Conservation (phyloP, 1,140 invertebrate species). For the Drosophila funebris region DNA sequence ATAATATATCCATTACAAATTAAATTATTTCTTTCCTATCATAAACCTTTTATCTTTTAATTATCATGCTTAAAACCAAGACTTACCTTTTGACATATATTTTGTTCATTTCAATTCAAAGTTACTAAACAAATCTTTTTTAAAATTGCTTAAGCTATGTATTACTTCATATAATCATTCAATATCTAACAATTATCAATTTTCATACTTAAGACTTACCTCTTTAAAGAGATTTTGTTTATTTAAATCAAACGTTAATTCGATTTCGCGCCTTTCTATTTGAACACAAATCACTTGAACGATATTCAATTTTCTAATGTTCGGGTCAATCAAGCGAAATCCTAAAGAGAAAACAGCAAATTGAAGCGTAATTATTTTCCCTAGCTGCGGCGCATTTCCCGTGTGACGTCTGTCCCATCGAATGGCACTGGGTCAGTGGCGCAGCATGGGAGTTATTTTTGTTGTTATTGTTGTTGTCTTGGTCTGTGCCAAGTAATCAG, state of each 20-base stretch:
- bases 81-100: no score
- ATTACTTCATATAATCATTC: neutral
- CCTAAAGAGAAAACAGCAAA: slow-evolving; percentile 64
- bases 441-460: slow-evolving; percentile 56
- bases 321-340: slow-evolving; percentile 62
- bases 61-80: no score
- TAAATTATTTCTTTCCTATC: no score
- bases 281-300: slow-evolving; percentile 26
- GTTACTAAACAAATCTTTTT: no score
- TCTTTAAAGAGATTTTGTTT: neutral
- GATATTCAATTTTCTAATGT: slow-evolving; percentile 20
- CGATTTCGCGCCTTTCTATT: slow-evolving; percentile 9
- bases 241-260: slow-evolving; percentile 1
- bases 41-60: no score
- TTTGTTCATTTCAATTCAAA: no score
- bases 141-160: neutral
- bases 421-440: slow-evolving; percentile 76
- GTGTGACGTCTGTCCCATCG: slow-evolving; percentile 60
- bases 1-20: no score
- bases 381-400: slow-evolving; percentile 71
- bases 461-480: slow-evolving; percentile 32
- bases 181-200: neutral
- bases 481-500: slow-evolving; percentile 71
- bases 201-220: neutral
- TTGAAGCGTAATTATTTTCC: slow-evolving; percentile 77